These are phyloP conservation scores for Diarsia dahlii DNA, from an alignment of 2,888 invertebrate genomes.

Conservation along the genomic window DNA sequence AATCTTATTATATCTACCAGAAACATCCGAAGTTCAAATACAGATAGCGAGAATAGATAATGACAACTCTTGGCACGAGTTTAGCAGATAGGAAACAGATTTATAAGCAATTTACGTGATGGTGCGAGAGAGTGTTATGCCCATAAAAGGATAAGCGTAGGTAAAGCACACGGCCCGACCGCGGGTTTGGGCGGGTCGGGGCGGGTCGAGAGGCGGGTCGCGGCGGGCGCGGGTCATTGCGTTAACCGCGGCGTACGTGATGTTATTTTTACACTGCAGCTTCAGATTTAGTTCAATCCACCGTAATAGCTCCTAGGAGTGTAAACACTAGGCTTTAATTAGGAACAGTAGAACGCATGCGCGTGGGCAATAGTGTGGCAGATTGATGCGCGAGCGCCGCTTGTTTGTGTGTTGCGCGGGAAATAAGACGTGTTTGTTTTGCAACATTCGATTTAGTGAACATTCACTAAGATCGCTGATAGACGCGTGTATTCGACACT, in stretches of 20 bases:
- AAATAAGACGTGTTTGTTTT: slow-evolving; percentile 84
- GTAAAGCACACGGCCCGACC: slow-evolving; percentile 9
- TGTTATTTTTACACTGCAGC: slow-evolving; percentile 82
- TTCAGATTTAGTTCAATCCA: slow-evolving; percentile 82
- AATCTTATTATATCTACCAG: slow-evolving; percentile 33
- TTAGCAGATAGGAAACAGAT: slow-evolving; percentile 16
- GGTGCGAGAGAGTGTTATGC: slow-evolving; percentile 53
- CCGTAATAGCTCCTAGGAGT: slow-evolving; percentile 82
- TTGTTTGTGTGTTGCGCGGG: slow-evolving; percentile 56
- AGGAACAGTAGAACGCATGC: slow-evolving; percentile 80
- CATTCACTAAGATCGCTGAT: slow-evolving; percentile 85
- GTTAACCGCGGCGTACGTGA: slow-evolving; percentile 78
- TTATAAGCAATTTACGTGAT: slow-evolving; percentile 13
- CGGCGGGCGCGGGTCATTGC: slow-evolving; percentile 66
- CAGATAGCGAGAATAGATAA: slow-evolving; percentile 34
- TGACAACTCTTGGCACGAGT: slow-evolving; percentile 49
- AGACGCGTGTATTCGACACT: slow-evolving; percentile 75
- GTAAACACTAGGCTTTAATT: slow-evolving; percentile 87
- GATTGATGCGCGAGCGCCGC: slow-evolving; percentile 78
- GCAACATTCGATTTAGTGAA: slow-evolving; percentile 83
- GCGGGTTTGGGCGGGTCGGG: neutral
- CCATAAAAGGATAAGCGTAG: slow-evolving; percentile 75
- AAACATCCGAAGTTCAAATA: slow-evolving; percentile 16
- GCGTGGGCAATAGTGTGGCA: slow-evolving; percentile 82
- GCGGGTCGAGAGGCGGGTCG: slow-evolving; percentile 11